A percentile compares a stretch with the other conserved stretches of the same genome.
phyloP scores from a whole-genome alignment of 2,888 invertebrate species.

The Limenitis camilla region DNA sequence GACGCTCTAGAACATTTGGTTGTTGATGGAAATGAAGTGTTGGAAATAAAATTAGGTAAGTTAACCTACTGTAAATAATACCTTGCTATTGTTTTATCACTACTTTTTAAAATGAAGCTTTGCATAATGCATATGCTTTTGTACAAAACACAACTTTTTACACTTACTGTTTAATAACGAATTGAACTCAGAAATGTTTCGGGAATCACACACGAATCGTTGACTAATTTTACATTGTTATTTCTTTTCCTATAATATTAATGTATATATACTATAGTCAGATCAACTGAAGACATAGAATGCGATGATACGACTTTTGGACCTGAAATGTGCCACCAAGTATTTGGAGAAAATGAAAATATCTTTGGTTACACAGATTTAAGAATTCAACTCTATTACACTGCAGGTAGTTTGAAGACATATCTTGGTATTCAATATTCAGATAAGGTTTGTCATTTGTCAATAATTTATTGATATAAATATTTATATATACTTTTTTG shows the following conservation, averaged over 20 bases:
- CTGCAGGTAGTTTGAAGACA: conserved; percentile 85
- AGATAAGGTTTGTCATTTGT: conserved; percentile 70
- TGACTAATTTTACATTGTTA: too few relatives aligned
- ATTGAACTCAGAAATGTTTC: too few relatives aligned
- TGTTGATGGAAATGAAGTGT: conserved; percentile 73
- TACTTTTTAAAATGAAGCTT: too few relatives aligned
- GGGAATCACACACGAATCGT: too few relatives aligned
- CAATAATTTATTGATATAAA: not conserved
- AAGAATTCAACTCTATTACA: conserved; percentile 84
- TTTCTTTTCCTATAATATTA: too few relatives aligned
- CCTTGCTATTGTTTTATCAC: too few relatives aligned
- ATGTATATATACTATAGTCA: conserved; percentile 74
- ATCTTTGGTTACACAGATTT: conserved; percentile 95
- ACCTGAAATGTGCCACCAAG: conserved; percentile 94
- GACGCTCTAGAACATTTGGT: conserved; percentile 68
- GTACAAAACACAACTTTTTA: too few relatives aligned
- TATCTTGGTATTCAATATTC: conserved; percentile 85
- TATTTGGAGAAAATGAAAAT: conserved; percentile 92
- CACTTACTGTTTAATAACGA: too few relatives aligned
- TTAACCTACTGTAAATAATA: not conserved
- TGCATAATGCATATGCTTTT: too few relatives aligned
- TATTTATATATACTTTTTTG: not conserved
- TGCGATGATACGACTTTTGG: conserved; percentile 78
- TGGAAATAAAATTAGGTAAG: conserved; percentile 73
- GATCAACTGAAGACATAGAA: conserved; percentile 77